Conservation (phyloP, 2,888 invertebrate species). For the Reticulitermes lucifugus region DNA sequence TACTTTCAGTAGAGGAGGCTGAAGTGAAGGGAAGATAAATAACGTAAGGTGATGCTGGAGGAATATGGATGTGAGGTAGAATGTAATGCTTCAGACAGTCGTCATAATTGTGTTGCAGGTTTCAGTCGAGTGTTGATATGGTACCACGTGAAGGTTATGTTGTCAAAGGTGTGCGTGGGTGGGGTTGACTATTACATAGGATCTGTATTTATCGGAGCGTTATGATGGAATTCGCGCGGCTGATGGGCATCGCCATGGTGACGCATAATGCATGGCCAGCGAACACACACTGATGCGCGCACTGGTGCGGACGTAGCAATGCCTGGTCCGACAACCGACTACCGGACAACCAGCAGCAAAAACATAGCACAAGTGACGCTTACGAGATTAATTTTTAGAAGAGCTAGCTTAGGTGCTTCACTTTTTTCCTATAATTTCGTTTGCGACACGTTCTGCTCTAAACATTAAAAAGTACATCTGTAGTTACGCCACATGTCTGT, state of each 20-base stretch:
- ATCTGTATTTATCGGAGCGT: slow-evolving; percentile 48
- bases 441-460: not conserved
- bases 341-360: not conserved
- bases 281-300: slow-evolving; percentile 30
- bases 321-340: not conserved
- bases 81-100: no score
- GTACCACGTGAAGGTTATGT: not conserved
- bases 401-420: slow-evolving; percentile 10
- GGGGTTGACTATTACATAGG: slow-evolving; percentile 24
- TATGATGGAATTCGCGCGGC: slow-evolving; percentile 49
- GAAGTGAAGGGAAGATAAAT: no score
- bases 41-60: no score
- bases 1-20: no score
- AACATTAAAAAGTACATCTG: no score
- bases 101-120: not conserved
- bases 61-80: no score
- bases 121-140: not conserved
- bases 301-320: slow-evolving; percentile 9
- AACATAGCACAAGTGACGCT: slow-evolving; percentile 4
- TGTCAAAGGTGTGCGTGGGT: slow-evolving; percentile 34
- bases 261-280: slow-evolving; percentile 49
- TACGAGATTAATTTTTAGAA: slow-evolving; percentile 39
- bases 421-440: not conserved
- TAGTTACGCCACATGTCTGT: no score
- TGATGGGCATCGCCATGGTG: slow-evolving; percentile 46